Evolutionary conservation across 2,797 vertebrate genomes (phyloP), one percentile per base, ranked within the genome.

Genomic region (Pseudochaenichthys georgianus): DNA sequence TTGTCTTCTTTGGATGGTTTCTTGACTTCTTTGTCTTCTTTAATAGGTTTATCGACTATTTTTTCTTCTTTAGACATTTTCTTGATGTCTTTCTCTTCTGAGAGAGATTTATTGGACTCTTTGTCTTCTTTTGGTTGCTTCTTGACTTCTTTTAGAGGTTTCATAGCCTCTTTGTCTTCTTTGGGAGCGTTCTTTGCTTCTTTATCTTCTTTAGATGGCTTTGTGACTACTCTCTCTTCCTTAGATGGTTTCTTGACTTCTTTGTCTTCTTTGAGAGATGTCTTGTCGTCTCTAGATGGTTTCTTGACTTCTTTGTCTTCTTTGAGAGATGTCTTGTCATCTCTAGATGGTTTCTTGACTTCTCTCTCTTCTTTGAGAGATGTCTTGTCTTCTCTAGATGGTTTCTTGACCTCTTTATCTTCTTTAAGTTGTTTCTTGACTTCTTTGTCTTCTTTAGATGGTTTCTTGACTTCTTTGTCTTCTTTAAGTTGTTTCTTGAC

Each of bases 1-100:
- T 5, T 63, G 0, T 76, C 21, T 38, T 46, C 19, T 65, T 59
- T 68, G 0, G 1, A 0, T 1, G 0, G 31, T 50, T 64, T 28
- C 3, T 52, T 16, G 0, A 2, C 13, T 1, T 65, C 48, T 48
- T 5, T 64, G 0, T 76, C 21, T 38, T 46, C 19, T 65, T 63
- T 68, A 0, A 3, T 0, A 13, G 9, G 2, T 43, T 68, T 53
- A 3, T n/a, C 16, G 15, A 0, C 59, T 5, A 16, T 51, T 13
- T 53, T 70, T 0, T 63, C 19, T n/a, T 77, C 53, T 47, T 55
- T 64, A 0, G 2, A 0, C 0, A 42, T 21, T 28, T 10, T 61
- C 19, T 11, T 46, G 9, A 11, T 13, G 13, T 46, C 42, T 9
- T 12, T 19, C 0, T 69, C 46, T 5, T 69, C 64, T 62, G 64